These are phyloP conservation scores for Empidonax traillii DNA, from an alignment of 2,113 vertebrate species.

Conservation along the genomic window DNA sequence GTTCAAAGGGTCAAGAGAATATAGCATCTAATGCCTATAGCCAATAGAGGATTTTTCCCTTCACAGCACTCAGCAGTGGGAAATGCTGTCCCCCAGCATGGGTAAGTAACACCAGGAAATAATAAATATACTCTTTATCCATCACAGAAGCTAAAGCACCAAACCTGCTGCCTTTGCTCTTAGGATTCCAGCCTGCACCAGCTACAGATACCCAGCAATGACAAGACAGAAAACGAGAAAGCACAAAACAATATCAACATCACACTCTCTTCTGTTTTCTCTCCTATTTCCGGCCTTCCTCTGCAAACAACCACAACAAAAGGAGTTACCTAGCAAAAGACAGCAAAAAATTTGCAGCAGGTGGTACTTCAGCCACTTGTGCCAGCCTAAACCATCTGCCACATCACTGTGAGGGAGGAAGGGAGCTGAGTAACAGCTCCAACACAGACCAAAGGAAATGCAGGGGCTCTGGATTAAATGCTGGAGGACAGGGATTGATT, in stretches of 20 bases:
- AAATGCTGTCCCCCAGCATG: neutral
- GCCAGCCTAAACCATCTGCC: slow-evolving; percentile 42
- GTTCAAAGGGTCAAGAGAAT: neutral
- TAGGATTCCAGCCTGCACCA: neutral
- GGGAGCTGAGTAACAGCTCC: neutral
- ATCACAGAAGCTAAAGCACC: neutral
- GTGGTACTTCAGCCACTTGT: neutral
- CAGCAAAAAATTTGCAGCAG: neutral
- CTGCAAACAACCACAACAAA: neutral
- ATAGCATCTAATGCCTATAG: neutral
- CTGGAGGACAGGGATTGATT: neutral
- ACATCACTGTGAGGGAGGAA: neutral
- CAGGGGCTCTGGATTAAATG: neutral
- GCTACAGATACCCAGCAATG: neutral
- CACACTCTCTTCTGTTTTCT: neutral
- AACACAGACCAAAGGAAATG: neutral
- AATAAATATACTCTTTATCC: neutral
- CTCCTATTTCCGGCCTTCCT: neutral
- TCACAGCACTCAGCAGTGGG: neutral
- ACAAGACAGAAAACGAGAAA: neutral
- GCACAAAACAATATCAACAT: neutral
- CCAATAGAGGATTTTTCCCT: neutral
- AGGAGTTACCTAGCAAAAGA: neutral
- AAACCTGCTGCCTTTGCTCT: neutral
- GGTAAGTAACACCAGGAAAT: neutral